Evolutionary conservation across 2,797 vertebrate genomes (phyloP).

Genomic region (Smutsia temminckii): DNA sequence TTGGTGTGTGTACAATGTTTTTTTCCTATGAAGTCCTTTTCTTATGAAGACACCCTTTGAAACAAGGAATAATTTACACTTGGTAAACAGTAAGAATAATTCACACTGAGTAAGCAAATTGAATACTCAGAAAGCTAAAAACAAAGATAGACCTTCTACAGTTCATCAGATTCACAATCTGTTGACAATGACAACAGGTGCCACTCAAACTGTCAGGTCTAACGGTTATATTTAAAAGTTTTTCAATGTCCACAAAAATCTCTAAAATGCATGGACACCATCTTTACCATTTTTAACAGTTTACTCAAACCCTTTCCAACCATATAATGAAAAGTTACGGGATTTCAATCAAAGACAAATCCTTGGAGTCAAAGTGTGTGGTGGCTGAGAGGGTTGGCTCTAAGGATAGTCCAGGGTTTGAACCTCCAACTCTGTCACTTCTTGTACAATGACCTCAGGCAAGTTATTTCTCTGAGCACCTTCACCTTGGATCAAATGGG

Average conservation of each 20-base stretch:
- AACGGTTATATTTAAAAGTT: constrained; percentile 39
- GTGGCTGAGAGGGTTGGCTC: constrained; percentile 27
- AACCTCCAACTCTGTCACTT: constrained; percentile 5
- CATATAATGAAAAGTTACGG: constrained; percentile 60
- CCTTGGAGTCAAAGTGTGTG: neutral
- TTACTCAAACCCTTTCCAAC: constrained; percentile 61
- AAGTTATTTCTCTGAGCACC: neutral
- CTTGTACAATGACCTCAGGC: neutral
- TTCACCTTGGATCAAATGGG: neutral
- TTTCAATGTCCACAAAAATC: constrained; percentile 66
- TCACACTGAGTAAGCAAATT: constrained; percentile 12
- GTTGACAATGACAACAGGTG: constrained; percentile 46
- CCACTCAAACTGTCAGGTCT: neutral
- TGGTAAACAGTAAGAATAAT: neutral
- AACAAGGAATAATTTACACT: constrained; percentile 11
- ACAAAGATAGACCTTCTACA: neutral
- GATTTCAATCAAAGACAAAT: constrained; percentile 56
- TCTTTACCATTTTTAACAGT: constrained; percentile 53
- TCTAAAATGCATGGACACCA: constrained; percentile 59
- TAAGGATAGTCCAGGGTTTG: constrained; percentile 9
- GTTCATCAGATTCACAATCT: constrained; percentile 25
- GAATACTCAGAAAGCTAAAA: neutral
- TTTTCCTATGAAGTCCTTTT: constrained; percentile 6
- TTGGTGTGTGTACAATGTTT: neutral
- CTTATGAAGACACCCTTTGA: neutral